Percentiles rank a stretch among this genome's conserved stretches.
phyloP scores from a whole-genome alignment of 2,888 invertebrate genomes.

The Apeira syringaria region DNA sequence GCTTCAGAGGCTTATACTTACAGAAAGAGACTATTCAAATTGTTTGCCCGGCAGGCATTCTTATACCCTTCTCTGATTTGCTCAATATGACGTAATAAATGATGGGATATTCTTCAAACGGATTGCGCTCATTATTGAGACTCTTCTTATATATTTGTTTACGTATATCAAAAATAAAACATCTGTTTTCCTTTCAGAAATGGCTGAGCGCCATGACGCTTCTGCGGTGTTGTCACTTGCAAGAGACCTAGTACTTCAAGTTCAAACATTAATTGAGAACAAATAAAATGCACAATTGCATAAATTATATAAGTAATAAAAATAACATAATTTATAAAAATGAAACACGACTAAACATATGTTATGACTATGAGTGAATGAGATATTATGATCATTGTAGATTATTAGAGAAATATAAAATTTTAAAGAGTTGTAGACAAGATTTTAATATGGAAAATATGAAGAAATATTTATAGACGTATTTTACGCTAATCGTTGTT shows the following conservation, averaged over 20 bases:
- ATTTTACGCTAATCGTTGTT: constrained; percentile 20
- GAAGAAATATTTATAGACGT: constrained; percentile 19
- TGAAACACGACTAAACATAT: constrained; percentile 11
- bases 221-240: constrained; percentile 92
- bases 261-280: constrained; percentile 96
- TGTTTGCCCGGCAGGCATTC: no score
- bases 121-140: no score
- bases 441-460: constrained; percentile 16
- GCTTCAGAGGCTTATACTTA: no score
- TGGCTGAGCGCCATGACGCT: constrained; percentile 97
- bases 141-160: no score
- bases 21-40: no score
- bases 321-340: constrained; percentile 12
- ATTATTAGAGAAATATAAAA: constrained; percentile 24
- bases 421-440: constrained; percentile 17
- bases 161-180: no score
- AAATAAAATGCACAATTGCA: constrained; percentile 82
- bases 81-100: no score
- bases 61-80: no score
- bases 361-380: constrained; percentile 13
- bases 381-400: constrained; percentile 11
- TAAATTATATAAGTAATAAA: constrained; percentile 3
- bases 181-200: constrained; percentile 88
- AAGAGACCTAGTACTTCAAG: constrained; percentile 92
- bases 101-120: no score